These are phyloP conservation scores for Volucella inanis DNA, from an alignment of 2,888 invertebrate species.

Conservation along the genomic window DNA sequence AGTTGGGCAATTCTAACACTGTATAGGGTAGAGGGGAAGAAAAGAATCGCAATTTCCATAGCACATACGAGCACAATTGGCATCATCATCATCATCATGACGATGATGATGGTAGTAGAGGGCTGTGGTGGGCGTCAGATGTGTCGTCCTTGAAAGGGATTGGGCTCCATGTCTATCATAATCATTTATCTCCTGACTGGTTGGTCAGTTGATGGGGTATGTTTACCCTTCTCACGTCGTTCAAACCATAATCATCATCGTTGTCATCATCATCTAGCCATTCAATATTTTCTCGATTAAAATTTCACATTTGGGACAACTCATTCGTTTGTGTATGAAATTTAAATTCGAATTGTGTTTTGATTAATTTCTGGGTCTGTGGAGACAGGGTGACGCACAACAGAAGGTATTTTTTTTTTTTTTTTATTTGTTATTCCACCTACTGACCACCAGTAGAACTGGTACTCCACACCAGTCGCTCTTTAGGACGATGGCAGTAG, in stretches of 20 bases:
- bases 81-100: conserved; percentile 35
- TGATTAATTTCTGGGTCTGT: conserved; percentile 62
- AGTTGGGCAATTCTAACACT: conserved; percentile 15
- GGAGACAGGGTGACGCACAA: not conserved
- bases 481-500: no score
- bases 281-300: conserved; percentile 66
- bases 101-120: conserved; percentile 20
- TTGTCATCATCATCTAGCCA: conserved; percentile 33
- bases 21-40: not conserved
- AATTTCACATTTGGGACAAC: conserved; percentile 65
- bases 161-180: conserved; percentile 25
- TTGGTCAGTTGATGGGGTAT: conserved; percentile 3
- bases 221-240: no score
- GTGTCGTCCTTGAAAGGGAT: conserved; percentile 40
- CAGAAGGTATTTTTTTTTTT: conserved; percentile 40
- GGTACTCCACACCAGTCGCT: no score
- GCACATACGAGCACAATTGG: conserved; percentile 46
- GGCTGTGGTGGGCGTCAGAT: not conserved
- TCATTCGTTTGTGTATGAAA: conserved; percentile 63
- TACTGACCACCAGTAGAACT: no score
- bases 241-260: not conserved
- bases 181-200: conserved; percentile 57
- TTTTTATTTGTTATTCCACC: not conserved
- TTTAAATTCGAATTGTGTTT: conserved; percentile 73
- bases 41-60: conserved; percentile 35